Base-by-base conservation (phyloP, 2,113 vertebrate species). In the Corythoichthys haematopterus region DNA sequence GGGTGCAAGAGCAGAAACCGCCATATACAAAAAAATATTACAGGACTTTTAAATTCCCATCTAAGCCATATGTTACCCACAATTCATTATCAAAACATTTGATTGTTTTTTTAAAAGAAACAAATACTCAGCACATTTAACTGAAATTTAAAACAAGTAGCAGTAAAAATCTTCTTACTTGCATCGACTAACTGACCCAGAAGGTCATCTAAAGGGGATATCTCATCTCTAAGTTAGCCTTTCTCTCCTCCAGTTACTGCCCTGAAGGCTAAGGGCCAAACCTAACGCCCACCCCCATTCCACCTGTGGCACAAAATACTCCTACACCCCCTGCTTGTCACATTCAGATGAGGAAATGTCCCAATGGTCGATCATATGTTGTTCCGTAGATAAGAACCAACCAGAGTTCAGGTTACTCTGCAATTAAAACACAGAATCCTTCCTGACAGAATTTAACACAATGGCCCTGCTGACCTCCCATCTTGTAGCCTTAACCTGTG, bases 301-400 rank as follows among this genome's bases (percentile, higher is more conserved):
- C 81, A 80, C 76, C 84, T 86, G 84, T 66, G 69, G 61, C 61
- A 87, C 82, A 87, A 88, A 74, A 73, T 63, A 72, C 76, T 72
- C 79, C 81, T 85, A 72, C 71, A 58, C 74, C 76, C 76, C 76
- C 80, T 85, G 78, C 84, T 85, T 82, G 77, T 77, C 78, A 63
- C 72, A 59, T 77, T 75, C 79, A 82, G 69, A 85, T 86, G 79
- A 84, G 84, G 83, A 86, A 86, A 85, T 77, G 82, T 89, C 85
- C 81, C 77, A 89, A 82, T 90, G 88, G 85, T 78, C 81, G 86
- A 84, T 90, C 85, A 86, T 84, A 83, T 85, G 87, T 88, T 85
- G 75, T 74, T 66, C 72, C 66, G 64, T 66, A 84, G 87, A 89
- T 88, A 88, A 88, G 84, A 81, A 71, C 66, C 52, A 4, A n/a